Conservation (phyloP, 2,797 vertebrate species). For the Notolepis coatsorum region DNA sequence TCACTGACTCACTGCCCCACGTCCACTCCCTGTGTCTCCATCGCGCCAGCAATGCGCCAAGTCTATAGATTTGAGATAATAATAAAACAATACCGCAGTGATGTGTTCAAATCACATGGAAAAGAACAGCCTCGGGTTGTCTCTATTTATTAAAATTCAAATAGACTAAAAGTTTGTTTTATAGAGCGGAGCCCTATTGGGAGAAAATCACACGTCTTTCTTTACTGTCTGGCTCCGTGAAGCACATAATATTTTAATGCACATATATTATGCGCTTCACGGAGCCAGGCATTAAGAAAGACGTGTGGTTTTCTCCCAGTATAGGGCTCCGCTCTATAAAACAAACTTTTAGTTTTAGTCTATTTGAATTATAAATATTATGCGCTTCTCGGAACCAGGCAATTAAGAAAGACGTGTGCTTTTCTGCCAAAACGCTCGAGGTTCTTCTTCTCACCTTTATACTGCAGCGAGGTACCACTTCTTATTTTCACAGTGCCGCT, state of each 20-base stretch:
- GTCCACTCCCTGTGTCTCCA: constrained; percentile 14
- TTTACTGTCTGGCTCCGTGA: too few species aligned
- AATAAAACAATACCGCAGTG: too few species aligned
- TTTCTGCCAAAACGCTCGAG: background rate
- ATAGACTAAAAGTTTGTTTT: background rate
- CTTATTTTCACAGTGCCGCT: constrained; percentile 78
- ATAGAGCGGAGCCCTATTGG: background rate
- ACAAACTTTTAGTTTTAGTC: background rate
- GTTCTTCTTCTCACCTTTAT: constrained; percentile 84
- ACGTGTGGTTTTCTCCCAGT: too few species aligned
- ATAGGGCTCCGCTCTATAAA: background rate
- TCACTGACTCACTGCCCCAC: background rate
- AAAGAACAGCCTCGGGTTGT: too few species aligned
- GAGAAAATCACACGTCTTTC: too few species aligned
- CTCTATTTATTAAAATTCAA: background rate
- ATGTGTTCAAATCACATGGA: too few species aligned
- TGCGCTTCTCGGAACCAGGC: background rate
- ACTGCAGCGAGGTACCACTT: constrained; percentile 72
- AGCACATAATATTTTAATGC: too few species aligned
- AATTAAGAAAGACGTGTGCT: background rate
- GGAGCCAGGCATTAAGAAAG: too few species aligned
- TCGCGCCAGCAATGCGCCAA: background rate
- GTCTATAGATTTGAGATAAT: background rate
- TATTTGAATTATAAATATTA: background rate
- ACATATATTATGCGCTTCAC: too few species aligned